Evolutionary conservation across 2,797 vertebrate species (phyloP).

Genomic region (Pterois miles): DNA sequence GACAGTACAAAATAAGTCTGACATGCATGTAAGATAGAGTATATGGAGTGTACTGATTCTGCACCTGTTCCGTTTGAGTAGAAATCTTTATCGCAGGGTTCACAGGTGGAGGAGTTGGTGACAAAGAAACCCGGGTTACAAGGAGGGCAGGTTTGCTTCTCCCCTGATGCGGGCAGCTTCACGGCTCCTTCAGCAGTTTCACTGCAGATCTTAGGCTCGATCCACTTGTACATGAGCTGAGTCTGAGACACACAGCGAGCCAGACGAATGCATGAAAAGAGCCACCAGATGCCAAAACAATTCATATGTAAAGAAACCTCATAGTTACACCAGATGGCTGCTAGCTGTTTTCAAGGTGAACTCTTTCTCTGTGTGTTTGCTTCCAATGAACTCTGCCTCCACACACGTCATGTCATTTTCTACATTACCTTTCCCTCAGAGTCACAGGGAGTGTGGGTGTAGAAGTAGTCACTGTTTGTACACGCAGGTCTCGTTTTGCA

Average conservation of each 20-base stretch:
- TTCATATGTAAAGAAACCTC: slow-evolving; percentile 45
- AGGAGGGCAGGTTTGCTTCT: slow-evolving; percentile 88
- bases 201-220: slow-evolving; percentile 92
- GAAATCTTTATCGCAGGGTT: slow-evolving; percentile 85
- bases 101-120: slow-evolving; percentile 86
- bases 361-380: not conserved
- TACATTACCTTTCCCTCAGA: slow-evolving; percentile 85
- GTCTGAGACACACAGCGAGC: slow-evolving; percentile 81
- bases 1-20: not conserved
- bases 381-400: not conserved
- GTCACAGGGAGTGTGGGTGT: slow-evolving; percentile 93
- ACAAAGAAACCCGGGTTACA: slow-evolving; percentile 96
- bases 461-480: slow-evolving; percentile 93
- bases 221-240: slow-evolving; percentile 97
- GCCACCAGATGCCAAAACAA: not conserved
- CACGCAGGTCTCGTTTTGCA: slow-evolving; percentile 89
- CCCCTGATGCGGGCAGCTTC: slow-evolving; percentile 87
- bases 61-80: slow-evolving; percentile 94
- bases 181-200: slow-evolving; percentile 82
- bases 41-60: not conserved
- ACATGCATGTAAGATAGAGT: not conserved
- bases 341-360: not conserved
- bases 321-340: slow-evolving; percentile 41
- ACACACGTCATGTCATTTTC: not conserved
- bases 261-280: slow-evolving; percentile 22